A percentile compares a stretch with the other conserved stretches of the same genome.
Conservation (phyloP, 2,113 vertebrate genomes). For the Heterochromis multidens region DNA sequence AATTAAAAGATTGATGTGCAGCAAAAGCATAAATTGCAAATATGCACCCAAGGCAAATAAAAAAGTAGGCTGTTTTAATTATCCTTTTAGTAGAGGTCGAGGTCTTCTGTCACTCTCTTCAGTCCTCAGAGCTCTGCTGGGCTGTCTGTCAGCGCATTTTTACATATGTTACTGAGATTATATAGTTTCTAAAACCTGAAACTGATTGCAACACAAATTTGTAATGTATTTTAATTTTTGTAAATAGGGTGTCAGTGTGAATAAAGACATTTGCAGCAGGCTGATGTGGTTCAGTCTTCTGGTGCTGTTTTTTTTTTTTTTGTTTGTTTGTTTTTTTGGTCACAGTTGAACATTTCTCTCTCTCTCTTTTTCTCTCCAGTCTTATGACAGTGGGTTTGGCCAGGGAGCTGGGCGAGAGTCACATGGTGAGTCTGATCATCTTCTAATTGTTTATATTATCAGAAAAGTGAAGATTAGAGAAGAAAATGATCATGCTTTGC, state of each 20-base stretch:
- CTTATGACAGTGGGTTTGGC: conserved; percentile 93
- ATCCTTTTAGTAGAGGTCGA: too few species aligned
- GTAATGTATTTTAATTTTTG: not conserved
- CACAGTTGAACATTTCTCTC: not conserved
- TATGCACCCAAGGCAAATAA: too few species aligned
- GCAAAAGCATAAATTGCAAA: not conserved
- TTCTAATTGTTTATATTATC: not conserved
- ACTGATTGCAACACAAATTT: not conserved
- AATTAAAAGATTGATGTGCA: not conserved
- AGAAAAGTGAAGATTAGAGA: not conserved
- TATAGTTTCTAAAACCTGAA: not conserved
- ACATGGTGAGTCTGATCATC: conserved; percentile 84
- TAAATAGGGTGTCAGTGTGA: not conserved
- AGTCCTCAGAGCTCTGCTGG: not conserved
- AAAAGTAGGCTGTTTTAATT: too few species aligned
- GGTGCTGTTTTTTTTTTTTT: not conserved
- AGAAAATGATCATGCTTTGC: not conserved
- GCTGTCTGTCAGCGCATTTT: not conserved
- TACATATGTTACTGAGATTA: not conserved
- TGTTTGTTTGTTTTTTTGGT: too few species aligned
- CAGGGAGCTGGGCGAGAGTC: conserved; percentile 95
- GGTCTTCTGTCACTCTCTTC: too few species aligned
- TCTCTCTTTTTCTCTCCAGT: conserved; percentile 76
- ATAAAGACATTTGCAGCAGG: not conserved
- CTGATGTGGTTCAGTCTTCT: not conserved